Base-by-base conservation (phyloP, 2,113 vertebrate species). In the Heterotilapia buettikoferi region DNA sequence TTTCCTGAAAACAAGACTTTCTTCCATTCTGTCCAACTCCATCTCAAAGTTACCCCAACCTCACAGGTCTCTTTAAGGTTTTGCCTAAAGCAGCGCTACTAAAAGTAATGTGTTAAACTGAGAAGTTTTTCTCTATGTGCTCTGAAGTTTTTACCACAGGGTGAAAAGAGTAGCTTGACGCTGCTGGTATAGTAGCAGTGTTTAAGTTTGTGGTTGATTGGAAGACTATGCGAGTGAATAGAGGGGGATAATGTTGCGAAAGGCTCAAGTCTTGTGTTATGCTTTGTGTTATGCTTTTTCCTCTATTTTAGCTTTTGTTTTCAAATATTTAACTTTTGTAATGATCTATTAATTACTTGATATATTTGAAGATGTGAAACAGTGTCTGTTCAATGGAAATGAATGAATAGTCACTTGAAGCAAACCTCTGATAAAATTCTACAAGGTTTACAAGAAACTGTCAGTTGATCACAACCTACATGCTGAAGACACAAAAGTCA, bases 241-340 rank as follows among this genome's bases (percentile, higher is more conserved):
- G 59, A 63, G 9, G 59, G 59, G 16, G 8, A 71, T 56, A 7
- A 45, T 78, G 71, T 78, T 76, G 9, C 0, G 1, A 78, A 78
- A 50, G 31, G 54, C 90, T 79, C 78, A 92, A 90, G 52, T 90
- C 68, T 88, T 90, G 63, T 66, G 84, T 93, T 84, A 61, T 66
- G 9, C 66, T 88, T 45, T 40, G 68, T 80, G 84, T 93, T 84
- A 26, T 56, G 10, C 54, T 84, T 47, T 0, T 71, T 71, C 14
- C 43, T 29, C 16, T 29, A 29, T 29, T 76, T 76, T 40, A 43
- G 5, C 1, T 71, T 71, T 71, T 43, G 12, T 71, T 71, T 24
- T 14, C 36, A 24, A 71, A 71, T 24, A 71, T 43, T 71, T 43
- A 24, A 71, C 38, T 71, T 71, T 43, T 43, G 5, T 43, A 43